Percentiles rank a stretch among this genome's conserved stretches.
These are phyloP conservation scores for Alaudala cheleensis DNA, from an alignment of 2,113 vertebrate species.

Conservation along the genomic window DNA sequence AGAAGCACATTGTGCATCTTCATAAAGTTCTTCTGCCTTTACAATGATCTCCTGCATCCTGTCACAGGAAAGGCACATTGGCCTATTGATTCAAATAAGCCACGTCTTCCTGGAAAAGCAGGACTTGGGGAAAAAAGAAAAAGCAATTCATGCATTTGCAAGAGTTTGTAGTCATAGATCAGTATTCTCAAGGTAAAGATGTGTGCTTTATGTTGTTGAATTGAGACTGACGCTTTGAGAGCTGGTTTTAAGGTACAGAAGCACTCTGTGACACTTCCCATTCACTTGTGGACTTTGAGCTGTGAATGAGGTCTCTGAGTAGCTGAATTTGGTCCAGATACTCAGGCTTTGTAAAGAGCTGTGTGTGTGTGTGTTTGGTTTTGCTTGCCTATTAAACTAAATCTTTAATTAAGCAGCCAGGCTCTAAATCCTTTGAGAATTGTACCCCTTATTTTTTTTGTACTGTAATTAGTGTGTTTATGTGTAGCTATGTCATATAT, in stretches of 20 bases:
- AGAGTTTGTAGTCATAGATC: neutral
- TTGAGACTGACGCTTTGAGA: neutral
- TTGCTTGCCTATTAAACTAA: neutral
- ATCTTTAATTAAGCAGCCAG: neutral
- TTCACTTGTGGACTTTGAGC: constrained; percentile 8
- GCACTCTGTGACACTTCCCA: neutral
- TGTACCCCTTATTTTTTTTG: neutral
- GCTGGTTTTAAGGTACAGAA: neutral
- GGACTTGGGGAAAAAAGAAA: neutral
- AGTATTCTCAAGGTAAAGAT: neutral
- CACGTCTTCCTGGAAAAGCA: neutral
- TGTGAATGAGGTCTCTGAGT: neutral
- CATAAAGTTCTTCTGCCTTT: neutral
- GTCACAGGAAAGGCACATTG: neutral
- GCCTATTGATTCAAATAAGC: neutral
- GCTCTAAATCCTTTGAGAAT: constrained; percentile 1
- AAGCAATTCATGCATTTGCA: neutral
- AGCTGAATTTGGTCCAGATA: neutral
- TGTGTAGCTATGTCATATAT: neutral
- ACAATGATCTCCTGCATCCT: neutral
- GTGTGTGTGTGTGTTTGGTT: neutral
- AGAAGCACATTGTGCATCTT: neutral
- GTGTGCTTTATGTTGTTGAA: neutral
- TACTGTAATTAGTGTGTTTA: neutral
- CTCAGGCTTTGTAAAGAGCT: neutral